Evolutionary conservation across 2,797 vertebrate species (phyloP), one percentile per base, ranked within the genome.

Genomic region (Thunnus albacares): DNA sequence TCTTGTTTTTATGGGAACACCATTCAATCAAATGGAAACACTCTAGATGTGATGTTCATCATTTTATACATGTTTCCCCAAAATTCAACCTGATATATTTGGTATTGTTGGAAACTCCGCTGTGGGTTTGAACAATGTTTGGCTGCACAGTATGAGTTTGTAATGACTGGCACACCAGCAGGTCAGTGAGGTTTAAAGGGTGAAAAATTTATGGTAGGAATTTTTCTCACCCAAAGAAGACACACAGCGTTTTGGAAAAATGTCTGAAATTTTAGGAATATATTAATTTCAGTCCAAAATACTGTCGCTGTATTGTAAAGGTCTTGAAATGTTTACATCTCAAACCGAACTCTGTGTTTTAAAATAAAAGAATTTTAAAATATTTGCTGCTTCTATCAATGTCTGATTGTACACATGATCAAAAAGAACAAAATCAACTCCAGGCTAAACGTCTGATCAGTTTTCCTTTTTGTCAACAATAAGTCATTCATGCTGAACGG

Each of bases 401-500:
- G 35, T 60, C 10, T 30, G 43, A 67, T 74, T 69, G 74, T 6
- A 55, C 11, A 77, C 70, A 53, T 35, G 53, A 75, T 73, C 75
- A 77, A 80, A 24, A 82, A 80, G 62, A 75, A 56, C 6, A 61
- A 69, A 84, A 75, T 60, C 15, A 85, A 26, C 52, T 81, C 47
- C 60, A 71, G 65, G 59, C 64, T 26, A 47, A 59, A 10, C 30
- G 66, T 64, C 22, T 6, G 28, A 72, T 81, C 64, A 35, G 56
- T 69, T 69, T 81, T n/a, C 47, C 6, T 78, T 18, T 77, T 53
- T 53, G 64, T 41, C 77, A 79, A 79, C 78, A 70, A 33, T 76
- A 78, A 83, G 72, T 87, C 78, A 71, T 84, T 87, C 69, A 71
- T 65, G 59, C 76, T 53, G 70, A 88, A 30, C 30, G 69, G 71